Evolutionary conservation across 2,797 vertebrate species (phyloP), one percentile per base, ranked within the genome.

Genomic region (Microchirus variegatus): DNA sequence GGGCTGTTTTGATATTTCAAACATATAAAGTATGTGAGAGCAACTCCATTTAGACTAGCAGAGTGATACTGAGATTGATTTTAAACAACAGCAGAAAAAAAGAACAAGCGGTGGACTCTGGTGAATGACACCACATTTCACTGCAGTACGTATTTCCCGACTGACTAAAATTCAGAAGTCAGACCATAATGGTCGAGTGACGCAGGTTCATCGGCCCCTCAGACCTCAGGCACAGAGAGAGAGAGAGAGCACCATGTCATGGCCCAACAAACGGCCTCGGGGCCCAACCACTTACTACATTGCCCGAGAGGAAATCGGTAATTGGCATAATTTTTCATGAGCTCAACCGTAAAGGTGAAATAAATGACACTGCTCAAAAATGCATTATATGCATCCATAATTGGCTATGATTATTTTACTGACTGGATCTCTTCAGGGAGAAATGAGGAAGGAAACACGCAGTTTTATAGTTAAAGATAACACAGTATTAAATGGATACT

Each of bases 351-450:
- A 94, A 95, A 95, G 93, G 90, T 91, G 88, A 93, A 95, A 94
- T 94, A 96, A 96, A 93, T 94, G 94, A 95, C 94, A 94, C 89
- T 92, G 89, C 94, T 98, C 90, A 96, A 97, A 97, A 96, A 97
- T 99, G 94, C 91, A 97, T 94, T 83, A 85, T 73, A 67, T 91
- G 88, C 92, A 96, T 97, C 91, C 93, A 96, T 96, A 94, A 96
- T 96, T 95, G 93, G 96, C 91, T 81, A 68, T 55, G 75, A 90
- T 80, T 93, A 83, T 56, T 46, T 37, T 44, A 37, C 53, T 62
- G 48, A 37, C 5, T 17, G 61, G 19, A 70, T 71, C 59, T 77
- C 57, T 74, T 78, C 22, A 65, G 66, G 56, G 60, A 69, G 63
- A 67, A 59, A 38, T 14, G 68, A 47, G 37, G 42, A 45, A 79